Evolutionary conservation across 2,113 vertebrate genomes (phyloP), one percentile per base, ranked within the genome.

Genomic region (Dromas ardeola): DNA sequence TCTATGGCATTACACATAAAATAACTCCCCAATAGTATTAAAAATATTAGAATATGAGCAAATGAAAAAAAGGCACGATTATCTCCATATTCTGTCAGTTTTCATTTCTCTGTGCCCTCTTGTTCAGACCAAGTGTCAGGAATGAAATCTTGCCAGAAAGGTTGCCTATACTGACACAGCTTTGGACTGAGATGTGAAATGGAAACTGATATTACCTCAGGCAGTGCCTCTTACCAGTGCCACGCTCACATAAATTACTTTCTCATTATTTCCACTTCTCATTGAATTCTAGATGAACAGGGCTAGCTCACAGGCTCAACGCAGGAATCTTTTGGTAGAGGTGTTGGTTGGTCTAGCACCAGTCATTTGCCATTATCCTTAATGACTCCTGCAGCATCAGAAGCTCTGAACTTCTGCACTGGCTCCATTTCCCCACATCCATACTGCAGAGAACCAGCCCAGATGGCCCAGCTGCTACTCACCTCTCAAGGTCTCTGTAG

Each of bases 401-500:
- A 71, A 63, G 29, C 38, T 74, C 59, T 63, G 42, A 84, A 36
- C 29, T 49, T 78, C 20, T 56, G 25, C 59, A 65, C 14, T 62
- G 42, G 13, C 15, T 32, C 38, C 2, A 0, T 56, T 92, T 89
- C 38, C 27, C 53, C 19, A n/a, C 0, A 2, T 26, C 55, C 20
- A 26, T 20, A 9, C 11, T 5, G 5, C 26, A 78, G 56, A 85
- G 34, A 85, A 40, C 9, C 27, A 76, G 26, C 16, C 34, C 6
- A 3, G 40, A 29, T 40, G 20, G 22, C 59, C n/a, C 49, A 81
- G 69, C 56, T 76, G 15, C 29, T 69, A 34, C 45, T 86, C n/a
- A 40, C 26, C 18, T 27, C 30, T 67, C 0, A 0, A 10, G 6
- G 14, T 61, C 43, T 90, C 70, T 69, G 40, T 1, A 1, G 16